Base-by-base conservation (phyloP, 30 jellyfish, hydroid and myxozoan genomes). In the Phacellophora camtschatica region DNA sequence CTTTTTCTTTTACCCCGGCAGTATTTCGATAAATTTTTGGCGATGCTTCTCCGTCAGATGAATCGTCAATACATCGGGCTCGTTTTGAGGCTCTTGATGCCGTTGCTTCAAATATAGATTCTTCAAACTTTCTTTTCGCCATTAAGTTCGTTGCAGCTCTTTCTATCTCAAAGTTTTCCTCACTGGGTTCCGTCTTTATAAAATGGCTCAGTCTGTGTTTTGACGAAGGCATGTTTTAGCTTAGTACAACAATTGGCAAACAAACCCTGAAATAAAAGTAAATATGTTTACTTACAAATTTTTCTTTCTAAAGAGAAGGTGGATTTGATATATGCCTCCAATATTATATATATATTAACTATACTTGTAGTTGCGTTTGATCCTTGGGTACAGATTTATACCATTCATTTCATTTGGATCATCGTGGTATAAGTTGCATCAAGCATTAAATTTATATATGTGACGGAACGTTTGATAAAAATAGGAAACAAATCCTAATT, bases 191-290 rank as follows among this genome's bases (percentile, higher is more conserved):
- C 57, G 91, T 35, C 54, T 80, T 80, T 39, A 80, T 62, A 48
- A 80, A 67, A 50, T 80, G 91, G 84, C 77, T 66, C 53, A 80
- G 91, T 80, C 91, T 80, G 65, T 80, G 91, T 61, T 80, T 65
- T 80, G 91, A 65, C 77, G 81, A 80, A 20, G 91, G 91, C 91
- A 80, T 80, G 82, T 33, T 77, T 70, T 23, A 73, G 63, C 56
- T 69, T 53, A 30, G 57, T 10, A 36, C 19, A 56, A 77, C 20
- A 27, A 35, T n/a, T 22, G 63, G 61, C 45, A 33, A 6, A 80
- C 42, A 80, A n/a, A 25, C 22, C 84, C 91, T 80, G 66, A 80
- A 66, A 80, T 50, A 69, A 50, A 63, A 34, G 84, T 61, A 80
- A 80, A 66, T 37, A 80, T 77, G 76, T 46, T 77, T 77, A 37